Base-by-base conservation (phyloP, 2,797 vertebrate genomes). In the Rhinoraja longicauda region DNA sequence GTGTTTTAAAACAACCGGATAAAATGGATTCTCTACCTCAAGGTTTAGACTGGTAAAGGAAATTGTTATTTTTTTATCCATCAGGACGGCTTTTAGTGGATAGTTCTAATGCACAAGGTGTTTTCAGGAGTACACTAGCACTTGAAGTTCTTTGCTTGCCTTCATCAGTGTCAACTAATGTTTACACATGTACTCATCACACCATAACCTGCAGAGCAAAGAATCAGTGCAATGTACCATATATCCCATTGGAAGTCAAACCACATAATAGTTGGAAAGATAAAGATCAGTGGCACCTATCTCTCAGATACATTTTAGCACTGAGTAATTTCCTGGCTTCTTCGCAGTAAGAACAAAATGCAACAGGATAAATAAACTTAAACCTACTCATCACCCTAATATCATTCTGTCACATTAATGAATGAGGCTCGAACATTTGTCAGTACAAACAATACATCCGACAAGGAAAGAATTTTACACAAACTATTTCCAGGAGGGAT, bases 31-130 rank as follows among this genome's bases (percentile, higher is more conserved):
- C 94, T 57, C 24, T 75, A n/a, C 24, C 45, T 17, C 95, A 95
- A 93, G 92, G 96, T 97, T 97, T 97, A 97, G 75, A 94, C 95
- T 96, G 95, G 94, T 94, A 95, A 95, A 95, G 95, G 94, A 86
- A 95, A 95, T 97, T 96, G 95, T 94, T 94, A 96, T 96, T 96
- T 97, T 96, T 97, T 96, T 97, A 96, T 96, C 96, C 96, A 96
- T 95, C 96, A 95, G 96, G 96, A 95, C 95, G 96, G 97, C 97
- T 97, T 97, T 97, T 97, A 97, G 96, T 96, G 96, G 96, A 95
- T 95, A 95, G 96, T 95, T 95, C 95, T 96, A 73, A 96, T 94
- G 96, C 95, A 95, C 93, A 94, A 94, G 94, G 94, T 92, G 90
- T 92, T 95, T 95, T 95, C 95, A 95, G 95, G 94, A 95, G 95